Evolutionary conservation across 2,888 invertebrate genomes (phyloP).

Genomic region (Caenorhabditis sp.): DNA sequence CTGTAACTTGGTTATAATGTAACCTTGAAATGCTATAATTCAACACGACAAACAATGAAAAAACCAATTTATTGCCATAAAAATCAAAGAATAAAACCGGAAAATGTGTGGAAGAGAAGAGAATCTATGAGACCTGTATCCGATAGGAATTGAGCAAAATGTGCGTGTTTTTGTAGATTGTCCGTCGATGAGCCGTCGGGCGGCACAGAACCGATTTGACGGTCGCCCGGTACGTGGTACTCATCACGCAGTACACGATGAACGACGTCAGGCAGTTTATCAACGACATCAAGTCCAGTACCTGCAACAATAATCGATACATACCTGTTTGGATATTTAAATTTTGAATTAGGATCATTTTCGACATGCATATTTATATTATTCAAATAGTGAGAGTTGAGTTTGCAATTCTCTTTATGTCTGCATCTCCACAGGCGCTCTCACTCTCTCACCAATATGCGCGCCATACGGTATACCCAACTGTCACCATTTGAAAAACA

Average conservation of each 20-base stretch:
- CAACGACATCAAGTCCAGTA: constrained; percentile 75
- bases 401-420: too few species aligned
- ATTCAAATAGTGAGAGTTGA: too few species aligned
- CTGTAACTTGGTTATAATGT: too few species aligned
- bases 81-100: constrained; percentile 1
- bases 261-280: constrained; percentile 76
- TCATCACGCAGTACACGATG: constrained; percentile 75
- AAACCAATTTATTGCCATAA: constrained; percentile 38
- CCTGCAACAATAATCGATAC: constrained; percentile 27
- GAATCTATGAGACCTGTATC: constrained; percentile 62
- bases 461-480: too few species aligned
- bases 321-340: too few species aligned
- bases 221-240: constrained; percentile 72
- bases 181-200: constrained; percentile 10
- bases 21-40: too few species aligned
- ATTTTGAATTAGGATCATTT: too few species aligned
- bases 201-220: constrained; percentile 62
- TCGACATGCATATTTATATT: too few species aligned
- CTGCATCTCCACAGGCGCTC: too few species aligned
- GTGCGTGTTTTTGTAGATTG: constrained; percentile 51
- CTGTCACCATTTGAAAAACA: too few species aligned
- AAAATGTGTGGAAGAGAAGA: constrained; percentile 1
- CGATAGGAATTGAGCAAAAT: constrained; percentile 63
- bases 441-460: too few species aligned
- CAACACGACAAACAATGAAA: too few species aligned